These are phyloP conservation scores for Ceuthmochares aereus DNA, from an alignment of 2,113 vertebrate species.

Conservation along the genomic window DNA sequence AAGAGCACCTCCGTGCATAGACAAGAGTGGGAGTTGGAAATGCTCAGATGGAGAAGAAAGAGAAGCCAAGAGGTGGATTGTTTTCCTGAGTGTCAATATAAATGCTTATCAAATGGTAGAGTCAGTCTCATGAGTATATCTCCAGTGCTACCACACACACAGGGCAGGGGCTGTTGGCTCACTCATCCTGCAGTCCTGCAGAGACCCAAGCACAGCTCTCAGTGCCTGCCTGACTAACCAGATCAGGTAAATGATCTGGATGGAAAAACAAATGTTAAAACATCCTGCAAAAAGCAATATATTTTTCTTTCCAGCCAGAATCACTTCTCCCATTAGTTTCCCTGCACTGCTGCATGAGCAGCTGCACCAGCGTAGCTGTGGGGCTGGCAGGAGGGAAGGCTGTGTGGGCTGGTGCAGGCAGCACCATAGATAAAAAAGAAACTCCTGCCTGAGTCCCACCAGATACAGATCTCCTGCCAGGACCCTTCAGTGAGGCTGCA, in stretches of 20 bases:
- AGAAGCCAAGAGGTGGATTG: neutral
- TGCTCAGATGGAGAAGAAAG: neutral
- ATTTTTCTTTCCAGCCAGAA: slow-evolving; percentile 45
- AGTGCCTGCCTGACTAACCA: rapidly evolving
- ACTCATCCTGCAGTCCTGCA: neutral
- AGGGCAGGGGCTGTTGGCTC: neutral
- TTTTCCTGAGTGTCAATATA: neutral
- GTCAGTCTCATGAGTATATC: neutral
- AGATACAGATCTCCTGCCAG: rapidly evolving
- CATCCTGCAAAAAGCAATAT: neutral
- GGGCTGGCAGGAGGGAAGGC: neutral
- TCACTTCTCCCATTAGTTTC: neutral
- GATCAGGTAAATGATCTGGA: neutral
- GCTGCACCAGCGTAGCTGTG: rapidly evolving
- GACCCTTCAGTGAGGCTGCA: rapidly evolving
- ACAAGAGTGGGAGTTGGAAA: neutral
- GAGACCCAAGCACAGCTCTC: neutral
- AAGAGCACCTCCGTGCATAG: rapidly evolving
- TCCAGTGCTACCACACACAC: neutral
- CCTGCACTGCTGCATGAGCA: slow-evolving; percentile 20
- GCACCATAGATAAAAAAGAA: rapidly evolving
- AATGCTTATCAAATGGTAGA: neutral
- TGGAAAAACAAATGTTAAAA: neutral
- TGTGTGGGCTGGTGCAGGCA: neutral
- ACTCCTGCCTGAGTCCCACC: rapidly evolving